Percentiles rank a stretch among this genome's conserved stretches.
Conservation (phyloP, 1,140 invertebrate genomes). For the Drosophila ercepeae region DNA sequence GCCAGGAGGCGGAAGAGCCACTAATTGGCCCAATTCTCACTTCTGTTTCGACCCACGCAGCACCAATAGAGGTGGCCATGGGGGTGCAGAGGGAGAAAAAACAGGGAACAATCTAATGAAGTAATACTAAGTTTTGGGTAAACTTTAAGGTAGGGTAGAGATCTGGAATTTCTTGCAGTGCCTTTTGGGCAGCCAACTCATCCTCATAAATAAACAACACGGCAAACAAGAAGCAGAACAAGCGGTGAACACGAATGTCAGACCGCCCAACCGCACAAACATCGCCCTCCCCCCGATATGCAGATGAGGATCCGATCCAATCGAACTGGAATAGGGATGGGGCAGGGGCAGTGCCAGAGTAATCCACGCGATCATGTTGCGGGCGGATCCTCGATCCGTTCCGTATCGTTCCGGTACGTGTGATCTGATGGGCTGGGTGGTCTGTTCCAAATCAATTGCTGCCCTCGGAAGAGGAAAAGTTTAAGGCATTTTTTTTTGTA, state of each 20-base stretch:
- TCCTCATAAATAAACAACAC: slow-evolving; percentile 77
- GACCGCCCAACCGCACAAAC: slow-evolving; percentile 39
- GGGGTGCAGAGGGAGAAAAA: slow-evolving; percentile 14
- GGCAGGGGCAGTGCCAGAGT: too few species aligned
- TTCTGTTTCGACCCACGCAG: slow-evolving; percentile 62
- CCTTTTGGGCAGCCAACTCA: slow-evolving; percentile 7
- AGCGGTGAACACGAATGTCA: slow-evolving; percentile 69
- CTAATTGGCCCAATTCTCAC: slow-evolving; percentile 80
- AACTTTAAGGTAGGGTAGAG: too few species aligned
- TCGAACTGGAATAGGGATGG: background rate
- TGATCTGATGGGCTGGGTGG: slow-evolving; percentile 81
- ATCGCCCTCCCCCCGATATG: slow-evolving; percentile 35
- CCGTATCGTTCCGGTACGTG: slow-evolving; percentile 70
- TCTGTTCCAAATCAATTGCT: slow-evolving; percentile 82
- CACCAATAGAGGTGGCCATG: background rate
- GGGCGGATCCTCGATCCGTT: slow-evolving; percentile 10
- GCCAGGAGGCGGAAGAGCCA: slow-evolving; percentile 63
- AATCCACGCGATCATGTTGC: slow-evolving; percentile 43
- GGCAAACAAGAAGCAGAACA: slow-evolving; percentile 71
- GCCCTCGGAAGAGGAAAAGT: slow-evolving; percentile 41
- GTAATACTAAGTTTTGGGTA: too few species aligned
- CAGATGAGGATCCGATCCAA: slow-evolving; percentile 50
- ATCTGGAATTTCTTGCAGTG: slow-evolving; percentile 2
- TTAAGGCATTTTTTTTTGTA: background rate
- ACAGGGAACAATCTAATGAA: too few species aligned